A percentile compares a stretch with the other conserved stretches of the same genome.
Evolutionary conservation across 2,113 vertebrate genomes (phyloP).

Genomic region (Eidolon helvum): DNA sequence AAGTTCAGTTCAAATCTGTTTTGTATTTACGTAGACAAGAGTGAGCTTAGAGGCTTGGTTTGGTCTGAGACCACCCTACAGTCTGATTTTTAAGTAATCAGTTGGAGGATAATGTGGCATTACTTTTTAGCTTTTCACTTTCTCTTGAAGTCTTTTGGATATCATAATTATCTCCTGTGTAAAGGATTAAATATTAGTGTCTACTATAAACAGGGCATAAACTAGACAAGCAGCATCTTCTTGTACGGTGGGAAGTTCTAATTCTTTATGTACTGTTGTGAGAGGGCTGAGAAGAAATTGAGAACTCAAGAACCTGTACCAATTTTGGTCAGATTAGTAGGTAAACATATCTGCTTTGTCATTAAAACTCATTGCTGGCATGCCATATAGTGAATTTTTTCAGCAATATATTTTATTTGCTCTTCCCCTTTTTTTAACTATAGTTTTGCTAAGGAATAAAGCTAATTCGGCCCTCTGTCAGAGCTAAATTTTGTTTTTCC

Average conservation of each 20-base stretch:
- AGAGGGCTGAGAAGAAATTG: constrained; percentile 22
- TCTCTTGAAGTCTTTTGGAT: constrained; percentile 37
- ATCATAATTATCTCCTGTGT: constrained; percentile 18
- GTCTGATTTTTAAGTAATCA: constrained; percentile 11
- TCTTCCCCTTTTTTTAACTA: background rate
- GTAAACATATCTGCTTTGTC: constrained; percentile 14
- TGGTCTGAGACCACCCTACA: background rate
- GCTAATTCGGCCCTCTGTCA: background rate
- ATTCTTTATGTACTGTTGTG: background rate
- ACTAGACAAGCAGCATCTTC: background rate
- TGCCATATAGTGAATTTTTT: constrained; percentile 22
- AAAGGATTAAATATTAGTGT: constrained; percentile 30
- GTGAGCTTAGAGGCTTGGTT: background rate
- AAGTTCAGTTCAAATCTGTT: constrained; percentile 38
- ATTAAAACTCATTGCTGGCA: constrained; percentile 29
- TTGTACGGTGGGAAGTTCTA: background rate
- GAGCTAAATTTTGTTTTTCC: constrained; percentile 18
- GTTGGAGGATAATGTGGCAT: background rate
- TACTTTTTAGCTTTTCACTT: constrained; percentile 36
- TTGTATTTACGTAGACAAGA: background rate
- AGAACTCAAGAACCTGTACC: background rate
- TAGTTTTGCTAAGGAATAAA: constrained; percentile 32
- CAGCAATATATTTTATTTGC: background rate
- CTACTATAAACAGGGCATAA: background rate
- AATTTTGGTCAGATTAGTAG: constrained; percentile 17